Percentiles rank a stretch among this genome's conserved stretches.
Conservation (phyloP, 2,888 invertebrate species). For the Alitta virens region DNA sequence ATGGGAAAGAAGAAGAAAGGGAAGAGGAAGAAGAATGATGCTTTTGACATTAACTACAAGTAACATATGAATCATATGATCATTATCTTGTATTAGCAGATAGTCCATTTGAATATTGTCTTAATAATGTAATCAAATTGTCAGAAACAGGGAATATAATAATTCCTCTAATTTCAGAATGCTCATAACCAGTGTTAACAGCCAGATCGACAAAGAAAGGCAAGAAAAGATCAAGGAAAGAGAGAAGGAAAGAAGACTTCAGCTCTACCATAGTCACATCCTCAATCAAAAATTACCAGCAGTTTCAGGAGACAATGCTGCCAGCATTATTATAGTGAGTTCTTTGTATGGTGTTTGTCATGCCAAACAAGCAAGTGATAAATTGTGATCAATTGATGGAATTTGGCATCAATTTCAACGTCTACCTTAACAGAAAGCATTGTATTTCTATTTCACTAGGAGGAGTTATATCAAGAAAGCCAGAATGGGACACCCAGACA, state of each 20-base stretch:
- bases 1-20: slow-evolving; percentile 26
- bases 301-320: too few relatives aligned
- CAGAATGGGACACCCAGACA: not conserved
- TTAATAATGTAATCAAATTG: not conserved
- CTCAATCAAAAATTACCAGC: slow-evolving; percentile 14
- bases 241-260: slow-evolving; percentile 27
- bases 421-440: not conserved
- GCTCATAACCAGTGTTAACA: slow-evolving; percentile 25
- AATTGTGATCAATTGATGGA: too few relatives aligned
- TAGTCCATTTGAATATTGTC: not conserved
- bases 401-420: too few relatives aligned
- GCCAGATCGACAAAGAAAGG: slow-evolving; percentile 29
- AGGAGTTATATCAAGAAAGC: too few relatives aligned
- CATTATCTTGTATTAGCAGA: too few relatives aligned
- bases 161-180: slow-evolving; percentile 18
- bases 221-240: slow-evolving; percentile 30
- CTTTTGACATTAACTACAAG: slow-evolving; percentile 34
- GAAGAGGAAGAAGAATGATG: slow-evolving; percentile 12
- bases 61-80: slow-evolving; percentile 12
- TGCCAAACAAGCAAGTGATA: too few relatives aligned
- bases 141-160: not conserved
- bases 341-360: too few relatives aligned
- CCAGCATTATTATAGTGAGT: too few relatives aligned
- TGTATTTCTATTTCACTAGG: too few relatives aligned
- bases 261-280: slow-evolving; percentile 31